phyloP scores from a whole-genome alignment of 2,113 vertebrate genomes.

The Protomyctophum bolini region DNA sequence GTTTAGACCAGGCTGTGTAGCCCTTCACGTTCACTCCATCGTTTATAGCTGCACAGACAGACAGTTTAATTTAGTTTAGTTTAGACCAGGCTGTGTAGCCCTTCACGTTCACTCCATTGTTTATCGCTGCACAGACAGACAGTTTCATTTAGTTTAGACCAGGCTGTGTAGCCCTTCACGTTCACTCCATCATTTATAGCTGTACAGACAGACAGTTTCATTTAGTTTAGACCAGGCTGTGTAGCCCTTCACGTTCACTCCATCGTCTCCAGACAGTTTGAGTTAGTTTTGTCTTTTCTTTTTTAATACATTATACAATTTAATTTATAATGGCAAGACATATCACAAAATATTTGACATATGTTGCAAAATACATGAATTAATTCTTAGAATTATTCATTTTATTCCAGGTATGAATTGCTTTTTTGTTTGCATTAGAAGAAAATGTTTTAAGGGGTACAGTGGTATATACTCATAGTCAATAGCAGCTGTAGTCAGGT shows the following conservation, averaged over 20 bases:
- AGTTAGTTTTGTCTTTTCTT: neutral
- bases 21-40: constrained; percentile 88
- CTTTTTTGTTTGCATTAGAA: too few species aligned
- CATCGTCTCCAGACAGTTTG: constrained; percentile 77
- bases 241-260: constrained; percentile 87
- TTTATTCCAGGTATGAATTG: too few species aligned
- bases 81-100: constrained; percentile 91
- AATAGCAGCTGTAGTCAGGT: too few species aligned
- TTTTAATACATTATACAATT: too few species aligned
- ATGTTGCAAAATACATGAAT: too few species aligned
- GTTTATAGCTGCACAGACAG: constrained; percentile 80
- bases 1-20: constrained; percentile 87
- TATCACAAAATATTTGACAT: too few species aligned
- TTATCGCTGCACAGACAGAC: constrained; percentile 78
- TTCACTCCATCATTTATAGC: constrained; percentile 89
- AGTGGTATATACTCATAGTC: too few species aligned
- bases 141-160: constrained; percentile 70
- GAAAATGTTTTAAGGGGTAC: too few species aligned
- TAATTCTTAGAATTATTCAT: too few species aligned
- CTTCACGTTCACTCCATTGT: constrained; percentile 86
- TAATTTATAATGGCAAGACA: too few species aligned
- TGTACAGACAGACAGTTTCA: constrained; percentile 41
- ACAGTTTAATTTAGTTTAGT: neutral
- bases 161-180: constrained; percentile 87
- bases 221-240: constrained; percentile 83